These are phyloP conservation scores for Leuciscus idus DNA, from an alignment of 2,113 vertebrate genomes.

Conservation along the genomic window DNA sequence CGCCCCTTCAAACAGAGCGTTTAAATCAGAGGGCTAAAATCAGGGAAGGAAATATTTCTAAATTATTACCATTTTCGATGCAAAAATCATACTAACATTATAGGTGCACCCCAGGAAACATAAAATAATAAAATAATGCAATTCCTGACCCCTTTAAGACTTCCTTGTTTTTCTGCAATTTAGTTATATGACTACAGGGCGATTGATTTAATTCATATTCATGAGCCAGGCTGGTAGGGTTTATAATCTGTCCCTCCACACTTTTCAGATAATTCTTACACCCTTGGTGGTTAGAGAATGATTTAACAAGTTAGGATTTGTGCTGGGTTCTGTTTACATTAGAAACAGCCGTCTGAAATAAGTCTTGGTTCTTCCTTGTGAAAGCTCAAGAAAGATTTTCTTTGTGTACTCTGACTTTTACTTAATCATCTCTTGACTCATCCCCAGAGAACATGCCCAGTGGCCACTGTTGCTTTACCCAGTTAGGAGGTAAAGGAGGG, in stretches of 20 bases:
- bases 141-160: no score
- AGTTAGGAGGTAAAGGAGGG: constrained; percentile 18
- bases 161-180: background rate
- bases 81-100: no score
- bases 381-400: background rate
- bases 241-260: background rate
- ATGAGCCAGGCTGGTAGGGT: background rate
- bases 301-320: constrained; percentile 24
- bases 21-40: no score
- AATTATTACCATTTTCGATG: no score
- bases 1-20: no score
- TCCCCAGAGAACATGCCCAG: constrained; percentile 47
- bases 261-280: background rate
- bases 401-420: constrained; percentile 27
- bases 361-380: constrained; percentile 13
- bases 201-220: background rate
- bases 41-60: no score
- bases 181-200: background rate
- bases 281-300: background rate
- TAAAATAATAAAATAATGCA: no score
- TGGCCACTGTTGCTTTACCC: constrained; percentile 42
- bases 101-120: no score
- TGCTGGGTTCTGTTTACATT: background rate
- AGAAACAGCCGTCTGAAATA: constrained; percentile 18
- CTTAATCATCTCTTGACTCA: constrained; percentile 50